Percentiles rank a stretch among this genome's conserved stretches.
Conservation (phyloP, 2,113 vertebrate genomes). For the Trichechus manatus region DNA sequence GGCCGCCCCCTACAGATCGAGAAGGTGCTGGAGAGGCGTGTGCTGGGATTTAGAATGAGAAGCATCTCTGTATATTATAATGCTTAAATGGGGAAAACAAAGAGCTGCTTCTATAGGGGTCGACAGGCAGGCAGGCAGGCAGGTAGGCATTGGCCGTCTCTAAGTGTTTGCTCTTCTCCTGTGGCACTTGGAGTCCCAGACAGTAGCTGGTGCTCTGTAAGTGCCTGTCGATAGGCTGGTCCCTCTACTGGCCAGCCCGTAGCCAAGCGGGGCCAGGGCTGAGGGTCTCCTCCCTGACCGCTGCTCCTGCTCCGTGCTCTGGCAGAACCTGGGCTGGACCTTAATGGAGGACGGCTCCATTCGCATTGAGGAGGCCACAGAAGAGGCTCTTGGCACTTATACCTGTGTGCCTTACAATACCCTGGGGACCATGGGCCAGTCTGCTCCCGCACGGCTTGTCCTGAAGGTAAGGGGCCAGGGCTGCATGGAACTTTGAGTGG, state of each 20-base stretch:
- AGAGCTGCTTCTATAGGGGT: not conserved
- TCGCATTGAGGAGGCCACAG: slow-evolving; percentile 97
- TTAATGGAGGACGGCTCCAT: slow-evolving; percentile 97
- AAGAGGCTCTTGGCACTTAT: slow-evolving; percentile 99
- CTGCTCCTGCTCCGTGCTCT: not conserved
- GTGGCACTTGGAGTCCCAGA: accelerated
- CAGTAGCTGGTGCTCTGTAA: not conserved
- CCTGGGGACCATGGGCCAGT: slow-evolving; percentile 99
- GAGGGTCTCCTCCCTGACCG: not conserved
- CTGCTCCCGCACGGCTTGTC: slow-evolving; percentile 98
- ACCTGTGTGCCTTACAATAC: slow-evolving; percentile 99
- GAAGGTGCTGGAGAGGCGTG: slow-evolving; percentile 89
- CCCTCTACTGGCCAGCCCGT: not conserved
- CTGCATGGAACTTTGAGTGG: accelerated
- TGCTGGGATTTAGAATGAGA: not conserved
- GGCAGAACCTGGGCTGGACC: slow-evolving; percentile 96
- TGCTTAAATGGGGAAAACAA: not conserved
- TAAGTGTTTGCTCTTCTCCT: not conserved
- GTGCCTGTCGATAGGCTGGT: not conserved
- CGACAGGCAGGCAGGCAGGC: not conserved
- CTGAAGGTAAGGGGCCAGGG: slow-evolving; percentile 93
- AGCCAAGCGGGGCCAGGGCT: accelerated
- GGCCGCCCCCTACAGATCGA: slow-evolving; percentile 97
- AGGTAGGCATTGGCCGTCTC: not conserved
- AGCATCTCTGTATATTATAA: not conserved